Conservation (phyloP, 1,140 invertebrate genomes). For the Drosophila oshimai region DNA sequence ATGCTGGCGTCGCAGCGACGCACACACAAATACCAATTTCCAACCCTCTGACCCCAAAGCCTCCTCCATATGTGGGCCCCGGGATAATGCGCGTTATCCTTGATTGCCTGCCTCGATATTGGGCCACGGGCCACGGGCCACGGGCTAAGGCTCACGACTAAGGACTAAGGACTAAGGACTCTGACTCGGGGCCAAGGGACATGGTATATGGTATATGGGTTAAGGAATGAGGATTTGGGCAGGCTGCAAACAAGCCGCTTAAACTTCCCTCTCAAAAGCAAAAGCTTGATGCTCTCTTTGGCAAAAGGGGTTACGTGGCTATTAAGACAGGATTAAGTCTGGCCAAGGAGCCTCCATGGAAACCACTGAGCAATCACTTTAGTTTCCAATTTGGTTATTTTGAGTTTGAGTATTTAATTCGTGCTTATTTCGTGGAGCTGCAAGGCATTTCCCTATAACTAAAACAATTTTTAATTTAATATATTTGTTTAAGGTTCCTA, state of each 20-base stretch:
- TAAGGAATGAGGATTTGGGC: not conserved
- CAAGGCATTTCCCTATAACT: too few species aligned
- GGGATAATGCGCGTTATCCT: constrained; percentile 76
- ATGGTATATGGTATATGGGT: constrained; percentile 6
- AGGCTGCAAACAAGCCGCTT: constrained; percentile 60
- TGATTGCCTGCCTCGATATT: constrained; percentile 72
- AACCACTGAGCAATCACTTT: too few species aligned
- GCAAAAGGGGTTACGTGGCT: not conserved
- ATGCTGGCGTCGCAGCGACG: constrained; percentile 61
- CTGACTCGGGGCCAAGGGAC: not conserved
- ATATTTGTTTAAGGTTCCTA: too few species aligned
- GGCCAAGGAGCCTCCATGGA: too few species aligned
- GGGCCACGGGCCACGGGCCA: constrained; percentile 27
- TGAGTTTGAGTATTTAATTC: too few species aligned
- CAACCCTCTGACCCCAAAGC: constrained; percentile 3
- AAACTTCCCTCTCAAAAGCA: constrained; percentile 13
- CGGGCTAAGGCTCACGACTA: constrained; percentile 10
- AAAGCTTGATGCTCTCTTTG: not conserved
- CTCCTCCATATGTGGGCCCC: constrained; percentile 26
- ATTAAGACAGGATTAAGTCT: too few species aligned
- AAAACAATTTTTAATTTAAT: too few species aligned
- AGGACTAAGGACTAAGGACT: too few species aligned
- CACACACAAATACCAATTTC: constrained; percentile 37
- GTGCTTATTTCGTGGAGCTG: too few species aligned
- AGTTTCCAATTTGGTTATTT: too few species aligned